Base-by-base conservation (phyloP, 1,140 invertebrate species). In the Cydia amplana region DNA sequence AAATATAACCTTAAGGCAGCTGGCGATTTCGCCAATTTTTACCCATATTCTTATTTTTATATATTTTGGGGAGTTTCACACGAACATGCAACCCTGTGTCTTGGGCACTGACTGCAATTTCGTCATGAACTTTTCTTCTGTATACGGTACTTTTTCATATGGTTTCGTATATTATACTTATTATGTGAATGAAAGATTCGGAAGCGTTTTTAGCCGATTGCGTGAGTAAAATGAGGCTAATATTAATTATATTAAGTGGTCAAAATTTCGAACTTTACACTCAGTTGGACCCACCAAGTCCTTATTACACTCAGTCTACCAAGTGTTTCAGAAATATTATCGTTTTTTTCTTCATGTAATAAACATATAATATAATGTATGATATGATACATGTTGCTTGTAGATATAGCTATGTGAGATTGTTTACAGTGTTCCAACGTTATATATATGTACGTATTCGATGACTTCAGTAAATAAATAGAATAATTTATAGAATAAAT, bases 391-490 rank as follows among this genome's bases (percentile, higher is more conserved):
- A 55, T 60, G 55, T 60, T 60, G 55, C 55, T 60, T 60, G 55
- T 60, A 23, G 55, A 60, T 60, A 60, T 60, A 60, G n/a, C 3
- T 60, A 60, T 23, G 55, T 60, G 55, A 60, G 55, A 60, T 60
- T 60, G 55, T 60, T 60, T 60, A 55, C 51, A 60, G 55, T 60
- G 49, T 51, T 18, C 20, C 55, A 60, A 10, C 55, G 55, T 60
- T 32, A 70, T 70, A 70, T 40, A 70, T 70, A 36, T 70, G 40
- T 70, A 32, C 20, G 28, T 70, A 70, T 70, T 70, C 18, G 28
- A 70, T 70, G 67, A 70, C 28, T 43, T 70, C 16, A n/a, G 67
- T 70, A 70, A 32, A 12, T 36, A 70, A 20, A 70, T 70, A 60
- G 18, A 23, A 60, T 60, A 60, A 60, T 60, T 60, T 60, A 23